Conservation (phyloP, 2,888 invertebrate species). For the Lordiphosa andalusiaca region DNA sequence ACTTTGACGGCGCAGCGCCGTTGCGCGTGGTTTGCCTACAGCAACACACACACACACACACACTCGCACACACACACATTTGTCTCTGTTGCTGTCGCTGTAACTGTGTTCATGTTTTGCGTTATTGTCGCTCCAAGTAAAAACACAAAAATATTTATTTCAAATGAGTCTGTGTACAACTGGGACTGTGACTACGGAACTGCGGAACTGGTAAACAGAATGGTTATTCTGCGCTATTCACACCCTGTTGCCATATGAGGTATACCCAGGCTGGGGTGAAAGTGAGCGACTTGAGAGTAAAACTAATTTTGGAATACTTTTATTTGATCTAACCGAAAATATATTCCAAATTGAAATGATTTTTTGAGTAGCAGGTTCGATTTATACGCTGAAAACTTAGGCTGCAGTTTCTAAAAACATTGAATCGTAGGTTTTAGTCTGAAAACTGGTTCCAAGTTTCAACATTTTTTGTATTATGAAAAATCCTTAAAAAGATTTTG, state of each 20-base stretch:
- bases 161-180: slow-evolving; percentile 71
- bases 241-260: slow-evolving; percentile 4
- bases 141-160: slow-evolving; percentile 77
- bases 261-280: too few relatives aligned
- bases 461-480: too few relatives aligned
- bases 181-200: slow-evolving; percentile 49
- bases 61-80: slow-evolving; percentile 27
- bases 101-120: slow-evolving; percentile 63
- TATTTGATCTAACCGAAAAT: too few relatives aligned
- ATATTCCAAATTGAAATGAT: too few relatives aligned
- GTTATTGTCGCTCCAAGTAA: slow-evolving; percentile 74
- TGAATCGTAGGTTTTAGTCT: too few relatives aligned
- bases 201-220: slow-evolving; percentile 63
- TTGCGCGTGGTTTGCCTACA: slow-evolving; percentile 67
- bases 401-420: too few relatives aligned
- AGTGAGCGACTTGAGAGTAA: neutral
- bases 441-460: too few relatives aligned
- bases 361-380: too few relatives aligned
- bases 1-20: slow-evolving; percentile 66
- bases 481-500: too few relatives aligned
- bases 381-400: too few relatives aligned
- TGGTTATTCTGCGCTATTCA: slow-evolving; percentile 23
- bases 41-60: slow-evolving; percentile 25
- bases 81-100: slow-evolving; percentile 48
- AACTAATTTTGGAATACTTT: too few relatives aligned